Base-by-base conservation (phyloP, 2,797 vertebrate species). In the Sternotherus odoratus region DNA sequence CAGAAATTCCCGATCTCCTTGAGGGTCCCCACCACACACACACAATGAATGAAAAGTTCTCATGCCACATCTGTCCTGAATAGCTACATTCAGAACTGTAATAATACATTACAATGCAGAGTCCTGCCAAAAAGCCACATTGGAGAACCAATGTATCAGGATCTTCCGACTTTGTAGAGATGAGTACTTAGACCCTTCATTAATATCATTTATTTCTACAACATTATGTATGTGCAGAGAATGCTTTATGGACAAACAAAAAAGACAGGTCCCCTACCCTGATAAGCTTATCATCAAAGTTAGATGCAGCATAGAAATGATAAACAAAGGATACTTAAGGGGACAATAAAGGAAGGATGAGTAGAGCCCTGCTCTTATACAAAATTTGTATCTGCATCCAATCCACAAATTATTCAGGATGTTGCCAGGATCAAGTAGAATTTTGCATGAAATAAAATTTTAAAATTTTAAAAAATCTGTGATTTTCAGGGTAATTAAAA, bases 301-400 rank as follows among this genome's bases (percentile, higher is more conserved):
- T 5, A 72, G 28, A n/a, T 48, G 33, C 16, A 53, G 74, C 39
- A 56, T 33, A 88, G 11, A 50, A 46, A 77, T n/a, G 79, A 88
- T 91, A 83, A 33, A 30, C 10, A n/a, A 84, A 66, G 90, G 43
- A 17, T 2, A 6, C 17, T n/a, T 16, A 15, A 15, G 53, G 5
- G 36, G 21, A 15, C 33, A 81, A 82, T 6, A 60, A 0, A 0
- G 54, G 5, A 89, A 90, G 6, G 50, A 2, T 39, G 16, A 63
- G 16, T 17, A n/a, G 60, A 54, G 53, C 24, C 53, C 53, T 54
- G 23, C 53, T 23, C 24, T 54, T 23, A 54, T 9, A 24, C 23
- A 54, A 54, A 54, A 54, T 54, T 24, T 54, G 24, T 54, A 54
- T 54, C 53, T 54, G 53, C 53, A 54, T 54, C 53, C 23, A 10